Conservation (phyloP, 92 coral and sea anemone species). For the Virgularia gustaviana region DNA sequence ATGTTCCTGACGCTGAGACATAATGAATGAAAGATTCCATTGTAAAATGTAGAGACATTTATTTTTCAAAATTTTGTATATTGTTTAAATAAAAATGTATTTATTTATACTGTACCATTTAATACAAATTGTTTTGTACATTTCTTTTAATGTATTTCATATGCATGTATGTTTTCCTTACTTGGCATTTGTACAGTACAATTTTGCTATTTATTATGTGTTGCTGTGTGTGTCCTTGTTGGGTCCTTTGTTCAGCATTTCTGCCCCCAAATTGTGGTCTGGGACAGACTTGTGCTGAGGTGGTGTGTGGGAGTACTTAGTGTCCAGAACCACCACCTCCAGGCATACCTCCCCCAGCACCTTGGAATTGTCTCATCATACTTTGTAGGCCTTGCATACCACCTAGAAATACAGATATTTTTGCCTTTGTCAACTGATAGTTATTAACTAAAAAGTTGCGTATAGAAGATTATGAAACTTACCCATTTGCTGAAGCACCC, state of each 20-base stretch:
- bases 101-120: background rate
- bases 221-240: too few relatives aligned
- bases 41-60: background rate
- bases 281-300: too few relatives aligned
- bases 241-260: too few relatives aligned
- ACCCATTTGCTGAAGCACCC: constrained; percentile 99
- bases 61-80: background rate
- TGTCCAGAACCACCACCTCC: constrained; percentile 38
- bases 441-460: background rate
- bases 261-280: too few relatives aligned
- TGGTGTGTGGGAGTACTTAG: too few relatives aligned
- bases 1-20: constrained; percentile 1
- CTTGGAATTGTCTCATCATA: constrained; percentile 99
- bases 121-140: background rate
- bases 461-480: constrained; percentile 21
- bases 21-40: too few relatives aligned
- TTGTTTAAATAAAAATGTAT: background rate
- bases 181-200: too few relatives aligned
- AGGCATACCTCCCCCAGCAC: constrained; percentile 64
- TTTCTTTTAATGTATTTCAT: background rate
- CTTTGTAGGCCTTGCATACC: constrained; percentile 98
- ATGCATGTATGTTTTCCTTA: background rate
- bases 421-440: background rate
- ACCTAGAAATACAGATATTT: constrained; percentile 52
- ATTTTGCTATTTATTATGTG: too few relatives aligned